A percentile compares a stretch with the other conserved stretches of the same genome.
phyloP scores from a whole-genome alignment of 1,140 invertebrate species.

The Nixonia krombeini region DNA sequence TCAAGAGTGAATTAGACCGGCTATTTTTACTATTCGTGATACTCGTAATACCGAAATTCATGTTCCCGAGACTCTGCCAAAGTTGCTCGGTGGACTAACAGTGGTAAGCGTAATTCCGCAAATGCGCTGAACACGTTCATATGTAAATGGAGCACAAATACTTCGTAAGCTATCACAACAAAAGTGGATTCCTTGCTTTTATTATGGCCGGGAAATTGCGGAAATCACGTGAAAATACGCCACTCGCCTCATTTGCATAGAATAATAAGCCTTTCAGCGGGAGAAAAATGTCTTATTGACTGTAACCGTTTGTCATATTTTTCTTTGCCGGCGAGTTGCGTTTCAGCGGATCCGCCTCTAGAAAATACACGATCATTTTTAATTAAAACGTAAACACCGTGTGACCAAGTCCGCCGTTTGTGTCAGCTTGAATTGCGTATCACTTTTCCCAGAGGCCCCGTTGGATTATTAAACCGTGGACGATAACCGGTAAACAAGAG shows the following conservation, averaged over 20 bases:
- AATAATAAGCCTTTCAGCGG: slow-evolving; percentile 3
- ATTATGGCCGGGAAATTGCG: slow-evolving; percentile 10
- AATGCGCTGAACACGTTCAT: slow-evolving; percentile 22
- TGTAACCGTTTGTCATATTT: no score
- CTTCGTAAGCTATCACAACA: slow-evolving; percentile 21
- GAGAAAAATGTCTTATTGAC: slow-evolving; percentile 3
- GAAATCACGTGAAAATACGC: slow-evolving; percentile 16
- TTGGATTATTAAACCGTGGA: slow-evolving; percentile 4
- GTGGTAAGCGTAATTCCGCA: slow-evolving; percentile 8
- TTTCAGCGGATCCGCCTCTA: no score
- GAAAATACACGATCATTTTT: no score
- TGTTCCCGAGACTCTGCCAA: slow-evolving; percentile 5
- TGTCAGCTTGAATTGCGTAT: slow-evolving; percentile 4
- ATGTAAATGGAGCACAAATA: slow-evolving; percentile 27
- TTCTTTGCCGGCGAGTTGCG: no score
- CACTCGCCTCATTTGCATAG: slow-evolving; percentile 8
- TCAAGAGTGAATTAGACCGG: no score
- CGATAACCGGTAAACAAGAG: slow-evolving; percentile 4
- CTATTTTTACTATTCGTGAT: not conserved
- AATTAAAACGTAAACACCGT: no score
- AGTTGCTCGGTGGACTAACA: slow-evolving; percentile 4
- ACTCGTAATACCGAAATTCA: slow-evolving; percentile 9
- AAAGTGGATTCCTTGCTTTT: slow-evolving; percentile 16
- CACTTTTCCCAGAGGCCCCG: slow-evolving; percentile 5
- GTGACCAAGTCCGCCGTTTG: no score